A percentile compares a stretch with the other conserved stretches of the same genome.
Evolutionary conservation across 2,113 vertebrate species (phyloP).

Genomic region (Apteryx owenii): DNA sequence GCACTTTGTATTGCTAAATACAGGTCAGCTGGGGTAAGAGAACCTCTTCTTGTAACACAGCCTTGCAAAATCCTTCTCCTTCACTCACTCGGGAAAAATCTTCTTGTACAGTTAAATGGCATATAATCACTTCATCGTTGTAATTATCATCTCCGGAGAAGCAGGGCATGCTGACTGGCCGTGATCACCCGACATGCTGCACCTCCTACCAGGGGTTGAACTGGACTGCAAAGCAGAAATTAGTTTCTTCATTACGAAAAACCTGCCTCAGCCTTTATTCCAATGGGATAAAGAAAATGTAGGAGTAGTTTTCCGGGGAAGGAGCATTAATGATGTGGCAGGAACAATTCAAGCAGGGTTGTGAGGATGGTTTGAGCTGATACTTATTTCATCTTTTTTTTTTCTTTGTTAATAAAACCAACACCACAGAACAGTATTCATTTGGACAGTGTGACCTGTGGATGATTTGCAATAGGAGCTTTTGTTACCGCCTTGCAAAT

Average conservation of each 20-base stretch:
- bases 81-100: neutral
- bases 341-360: neutral
- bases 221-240: neutral
- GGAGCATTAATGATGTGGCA: neutral
- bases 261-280: neutral
- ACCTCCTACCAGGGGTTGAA: neutral
- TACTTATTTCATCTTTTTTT: neutral
- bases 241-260: neutral
- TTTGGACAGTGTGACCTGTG: neutral
- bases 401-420: neutral
- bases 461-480: neutral
- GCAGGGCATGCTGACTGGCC: neutral
- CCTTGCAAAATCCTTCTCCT: neutral
- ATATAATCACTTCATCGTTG: neutral
- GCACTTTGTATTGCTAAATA: neutral
- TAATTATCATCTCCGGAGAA: neutral
- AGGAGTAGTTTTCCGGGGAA: neutral
- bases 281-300: fast-evolving
- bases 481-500: neutral
- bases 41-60: neutral
- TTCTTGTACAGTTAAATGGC: neutral
- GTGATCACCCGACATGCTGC: neutral
- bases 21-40: neutral
- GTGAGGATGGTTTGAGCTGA: neutral
- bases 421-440: neutral